Evolutionary conservation across 2,888 invertebrate species (phyloP).

Genomic region (Xanthorhoe spadicearia): DNA sequence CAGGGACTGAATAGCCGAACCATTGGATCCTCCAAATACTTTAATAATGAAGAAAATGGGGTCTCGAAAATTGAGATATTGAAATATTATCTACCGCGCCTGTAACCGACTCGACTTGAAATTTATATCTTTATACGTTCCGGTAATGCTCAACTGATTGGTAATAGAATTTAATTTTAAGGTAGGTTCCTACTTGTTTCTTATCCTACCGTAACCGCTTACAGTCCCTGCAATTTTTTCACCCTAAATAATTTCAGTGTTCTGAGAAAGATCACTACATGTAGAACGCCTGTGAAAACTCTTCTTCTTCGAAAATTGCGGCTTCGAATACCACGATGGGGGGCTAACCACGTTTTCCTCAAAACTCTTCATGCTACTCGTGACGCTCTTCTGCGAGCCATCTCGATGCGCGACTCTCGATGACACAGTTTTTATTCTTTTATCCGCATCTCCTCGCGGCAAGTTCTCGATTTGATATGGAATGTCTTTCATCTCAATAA

Average conservation of each 20-base stretch:
- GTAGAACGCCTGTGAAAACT: conserved; percentile 75
- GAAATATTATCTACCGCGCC: too few species aligned
- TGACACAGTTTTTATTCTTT: conserved; percentile 63
- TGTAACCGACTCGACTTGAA: too few species aligned
- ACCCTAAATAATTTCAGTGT: conserved; percentile 51
- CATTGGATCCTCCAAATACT: too few species aligned
- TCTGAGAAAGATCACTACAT: conserved; percentile 59
- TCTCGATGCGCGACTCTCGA: conserved; percentile 65
- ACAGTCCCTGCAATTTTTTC: not conserved
- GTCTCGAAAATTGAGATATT: too few species aligned
- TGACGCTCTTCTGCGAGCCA: conserved; percentile 64
- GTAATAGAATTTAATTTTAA: too few species aligned
- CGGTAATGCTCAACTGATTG: too few species aligned
- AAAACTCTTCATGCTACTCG: conserved; percentile 68
- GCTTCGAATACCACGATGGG: conserved; percentile 83
- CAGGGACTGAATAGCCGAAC: too few species aligned
- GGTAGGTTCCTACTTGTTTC: too few species aligned
- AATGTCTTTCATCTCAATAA: conserved; percentile 82
- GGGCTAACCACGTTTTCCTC: conserved; percentile 71
- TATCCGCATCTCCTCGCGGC: conserved; percentile 43
- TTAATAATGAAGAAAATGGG: too few species aligned
- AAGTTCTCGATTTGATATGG: conserved; percentile 61
- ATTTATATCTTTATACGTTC: too few species aligned
- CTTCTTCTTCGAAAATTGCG: conserved; percentile 79
- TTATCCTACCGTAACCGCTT: too few species aligned